Evolutionary conservation across 2,113 vertebrate genomes (phyloP).

Genomic region (Daphoenositta chrysoptera): DNA sequence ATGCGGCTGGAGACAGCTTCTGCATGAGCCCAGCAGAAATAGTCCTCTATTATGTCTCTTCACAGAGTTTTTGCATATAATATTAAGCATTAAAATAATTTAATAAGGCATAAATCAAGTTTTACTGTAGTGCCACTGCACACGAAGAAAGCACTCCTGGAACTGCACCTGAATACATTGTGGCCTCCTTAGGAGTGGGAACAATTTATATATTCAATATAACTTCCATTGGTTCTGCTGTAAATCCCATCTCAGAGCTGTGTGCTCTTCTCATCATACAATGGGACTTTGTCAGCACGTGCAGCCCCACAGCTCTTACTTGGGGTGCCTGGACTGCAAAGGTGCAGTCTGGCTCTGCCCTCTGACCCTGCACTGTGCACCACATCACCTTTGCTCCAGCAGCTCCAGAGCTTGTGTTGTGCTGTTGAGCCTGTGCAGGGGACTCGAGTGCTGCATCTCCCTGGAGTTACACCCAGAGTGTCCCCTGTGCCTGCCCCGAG

Average conservation of each 20-base stretch:
- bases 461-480: neutral
- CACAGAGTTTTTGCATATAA: slow-evolving; percentile 25
- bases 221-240: neutral
- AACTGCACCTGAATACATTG: neutral
- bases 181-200: neutral
- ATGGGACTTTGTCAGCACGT: rapidly evolving
- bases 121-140: neutral
- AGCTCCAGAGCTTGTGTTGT: neutral
- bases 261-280: rapidly evolving
- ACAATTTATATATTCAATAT: neutral
- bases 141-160: neutral
- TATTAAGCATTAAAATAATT: slow-evolving; percentile 39
- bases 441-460: neutral
- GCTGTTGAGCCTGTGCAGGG: neutral
- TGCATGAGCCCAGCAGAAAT: neutral
- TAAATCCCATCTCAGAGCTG: neutral
- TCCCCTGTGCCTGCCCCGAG: rapidly evolving
- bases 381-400: neutral
- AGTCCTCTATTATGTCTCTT: neutral
- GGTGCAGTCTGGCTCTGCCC: neutral
- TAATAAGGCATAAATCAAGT: slow-evolving; percentile 36
- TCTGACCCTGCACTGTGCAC: neutral
- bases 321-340: neutral
- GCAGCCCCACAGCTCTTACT: neutral
- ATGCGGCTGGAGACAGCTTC: neutral